Base-by-base conservation (phyloP, 2,113 vertebrate genomes). In the Perognathus longimembris region DNA sequence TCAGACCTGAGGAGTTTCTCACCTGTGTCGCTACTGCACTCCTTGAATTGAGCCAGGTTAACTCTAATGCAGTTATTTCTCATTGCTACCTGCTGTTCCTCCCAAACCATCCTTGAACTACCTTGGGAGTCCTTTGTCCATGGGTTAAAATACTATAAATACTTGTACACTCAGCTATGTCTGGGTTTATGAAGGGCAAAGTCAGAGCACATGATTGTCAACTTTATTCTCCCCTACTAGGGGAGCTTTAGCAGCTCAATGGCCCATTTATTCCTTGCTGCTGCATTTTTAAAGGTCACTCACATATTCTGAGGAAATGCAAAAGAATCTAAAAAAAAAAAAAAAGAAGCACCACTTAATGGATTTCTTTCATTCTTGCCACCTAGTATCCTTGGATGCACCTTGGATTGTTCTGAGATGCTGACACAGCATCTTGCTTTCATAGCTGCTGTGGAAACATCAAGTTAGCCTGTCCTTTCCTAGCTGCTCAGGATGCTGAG, bases 241-340 rank as follows among this genome's bases (percentile, higher is more conserved):
- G 82, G 66, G 38, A 36, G 14, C 12, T 50, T 59, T 59, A 40
- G 84, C 4, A 3, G 45, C 50, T 78, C 61, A 66, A 32, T 1
- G 40, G 24, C 34, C 26, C 34, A 30, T 57, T 85, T 59, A 9
- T 2, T 40, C 38, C 30, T 11, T 22, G 59, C 77, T 2, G 5
- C 63, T 69, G 42, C 30, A 2, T 67, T 78, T 75, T 93, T 74
- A 85, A 85, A 81, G 69, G 67, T 66, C 73, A 75, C 36, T 11
- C 34, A 32, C 38, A 93, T 40, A 76, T n/a, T 59, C 85, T 6
- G 32, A 88, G 34, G 45, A 81, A 94, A 81, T 50, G 20, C 24
- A 63, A 61, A 83, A 63, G 9, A 20, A 40, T 45, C 73, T n/a
- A 1, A 66, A 54, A 36, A 84, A 75, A 70, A 42, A 1, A 66